Conservation (phyloP, 2,113 vertebrate genomes). For the Peromyscus californicus region DNA sequence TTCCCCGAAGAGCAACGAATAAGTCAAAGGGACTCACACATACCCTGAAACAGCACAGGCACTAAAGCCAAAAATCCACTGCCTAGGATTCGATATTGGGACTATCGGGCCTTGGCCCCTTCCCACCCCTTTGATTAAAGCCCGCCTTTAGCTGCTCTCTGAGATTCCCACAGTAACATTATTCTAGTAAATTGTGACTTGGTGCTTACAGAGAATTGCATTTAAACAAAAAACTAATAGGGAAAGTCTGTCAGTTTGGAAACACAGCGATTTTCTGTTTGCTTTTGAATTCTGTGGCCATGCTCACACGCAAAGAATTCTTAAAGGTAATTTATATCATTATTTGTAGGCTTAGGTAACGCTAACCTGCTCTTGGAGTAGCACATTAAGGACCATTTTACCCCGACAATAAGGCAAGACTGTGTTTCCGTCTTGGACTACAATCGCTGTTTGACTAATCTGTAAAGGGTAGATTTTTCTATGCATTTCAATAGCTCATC, state of each 20-base stretch:
- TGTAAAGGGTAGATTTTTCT: slow-evolving; percentile 85
- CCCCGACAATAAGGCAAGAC: slow-evolving; percentile 84
- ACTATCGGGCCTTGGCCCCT: slow-evolving; percentile 28
- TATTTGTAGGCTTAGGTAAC: slow-evolving; percentile 81
- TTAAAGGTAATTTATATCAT: slow-evolving; percentile 86
- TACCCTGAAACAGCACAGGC: background rate
- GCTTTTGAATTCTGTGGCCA: slow-evolving; percentile 81
- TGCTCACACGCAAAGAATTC: slow-evolving; percentile 77
- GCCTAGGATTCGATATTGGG: slow-evolving; percentile 57
- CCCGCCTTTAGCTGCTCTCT: slow-evolving; percentile 61
- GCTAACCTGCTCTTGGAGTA: slow-evolving; percentile 82
- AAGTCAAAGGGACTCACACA: background rate
- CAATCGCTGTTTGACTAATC: slow-evolving; percentile 86
- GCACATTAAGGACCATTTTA: slow-evolving; percentile 86
- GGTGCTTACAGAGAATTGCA: slow-evolving; percentile 53
- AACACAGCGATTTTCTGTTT: slow-evolving; percentile 78
- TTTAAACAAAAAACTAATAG: slow-evolving; percentile 61
- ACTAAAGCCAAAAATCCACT: background rate
- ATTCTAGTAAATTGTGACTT: slow-evolving; percentile 13
- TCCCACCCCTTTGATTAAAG: slow-evolving; percentile 13
- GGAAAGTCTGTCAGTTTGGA: slow-evolving; percentile 75
- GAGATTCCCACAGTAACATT: slow-evolving; percentile 47
- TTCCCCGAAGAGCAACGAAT: slow-evolving; percentile 56
- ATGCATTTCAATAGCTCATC: slow-evolving; percentile 87
- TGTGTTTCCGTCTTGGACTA: slow-evolving; percentile 84